Percentiles rank a stretch among this genome's conserved stretches.
Conservation (phyloP, 1,140 invertebrate genomes). For the Trichoplusia ni region DNA sequence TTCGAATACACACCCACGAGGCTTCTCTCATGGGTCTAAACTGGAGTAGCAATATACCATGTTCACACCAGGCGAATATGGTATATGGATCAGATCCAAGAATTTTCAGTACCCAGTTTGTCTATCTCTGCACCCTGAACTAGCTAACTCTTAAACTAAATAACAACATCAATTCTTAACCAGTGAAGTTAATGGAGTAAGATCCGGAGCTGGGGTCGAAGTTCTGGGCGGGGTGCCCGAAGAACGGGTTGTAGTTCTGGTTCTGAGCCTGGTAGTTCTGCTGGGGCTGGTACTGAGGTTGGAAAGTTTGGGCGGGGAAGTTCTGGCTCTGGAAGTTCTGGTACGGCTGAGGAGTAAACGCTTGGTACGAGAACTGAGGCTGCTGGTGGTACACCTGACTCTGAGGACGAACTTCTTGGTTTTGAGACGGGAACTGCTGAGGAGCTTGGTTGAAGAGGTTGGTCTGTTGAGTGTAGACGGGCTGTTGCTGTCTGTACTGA, state of each 20-base stretch:
- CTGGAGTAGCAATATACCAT: too few relatives aligned
- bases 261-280: conserved; percentile 70
- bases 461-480: conserved; percentile 57
- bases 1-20: too few relatives aligned
- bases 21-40: too few relatives aligned
- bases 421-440: conserved; percentile 52
- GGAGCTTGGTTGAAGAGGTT: conserved; percentile 61
- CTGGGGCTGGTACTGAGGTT: conserved; percentile 59
- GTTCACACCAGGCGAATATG: too few relatives aligned
- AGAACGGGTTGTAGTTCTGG: conserved; percentile 77
- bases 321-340: conserved; percentile 67
- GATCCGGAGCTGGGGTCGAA: conserved; percentile 86
- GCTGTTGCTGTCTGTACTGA: conserved; percentile 31
- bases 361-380: conserved; percentile 74
- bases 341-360: conserved; percentile 59
- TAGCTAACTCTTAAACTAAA: conserved; percentile 2
- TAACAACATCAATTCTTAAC: conserved; percentile 28
- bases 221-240: conserved; percentile 84
- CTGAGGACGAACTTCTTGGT: conserved; percentile 56
- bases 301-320: conserved; percentile 45
- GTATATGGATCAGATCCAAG: too few relatives aligned
- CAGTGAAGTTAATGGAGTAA: conserved; percentile 86
- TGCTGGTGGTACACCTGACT: conserved; percentile 74
- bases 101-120: too few relatives aligned
- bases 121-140: conserved; percentile 1